A percentile compares a stretch with the other conserved stretches of the same genome.
Conservation (phyloP, 1,140 invertebrate genomes). For the Drosophila repletoides region DNA sequence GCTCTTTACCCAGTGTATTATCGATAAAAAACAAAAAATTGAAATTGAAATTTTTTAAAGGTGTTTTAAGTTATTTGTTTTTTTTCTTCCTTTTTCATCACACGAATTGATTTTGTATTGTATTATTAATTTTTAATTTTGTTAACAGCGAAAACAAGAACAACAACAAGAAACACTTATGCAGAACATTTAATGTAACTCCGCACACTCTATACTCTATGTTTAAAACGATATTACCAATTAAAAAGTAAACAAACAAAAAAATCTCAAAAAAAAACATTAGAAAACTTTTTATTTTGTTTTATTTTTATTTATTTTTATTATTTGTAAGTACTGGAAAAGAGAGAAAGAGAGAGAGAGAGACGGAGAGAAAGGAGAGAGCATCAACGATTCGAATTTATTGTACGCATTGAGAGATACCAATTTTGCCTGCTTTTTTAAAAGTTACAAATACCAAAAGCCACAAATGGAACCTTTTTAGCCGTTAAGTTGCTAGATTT, state of each 20-base stretch:
- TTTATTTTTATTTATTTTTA: slow-evolving; percentile 44
- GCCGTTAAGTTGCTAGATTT: slow-evolving; percentile 65
- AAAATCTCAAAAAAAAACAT: slow-evolving; percentile 56
- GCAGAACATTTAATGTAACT: slow-evolving; percentile 66
- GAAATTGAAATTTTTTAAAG: not conserved
- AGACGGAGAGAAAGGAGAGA: not conserved
- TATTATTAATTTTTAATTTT: slow-evolving; percentile 75
- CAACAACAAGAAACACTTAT: slow-evolving; percentile 12
- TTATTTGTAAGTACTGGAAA: slow-evolving; percentile 15
- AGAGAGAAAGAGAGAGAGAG: slow-evolving; percentile 6
- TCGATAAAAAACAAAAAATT: slow-evolving; percentile 4
- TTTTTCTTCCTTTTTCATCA: slow-evolving; percentile 24
- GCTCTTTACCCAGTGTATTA: slow-evolving; percentile 51
- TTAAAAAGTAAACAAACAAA: slow-evolving; percentile 58
- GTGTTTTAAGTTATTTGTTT: slow-evolving; percentile 21
- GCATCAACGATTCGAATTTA: slow-evolving; percentile 71
- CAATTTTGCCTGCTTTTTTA: slow-evolving; percentile 69
- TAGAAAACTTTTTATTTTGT: slow-evolving; percentile 45
- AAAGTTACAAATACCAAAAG: slow-evolving; percentile 47
- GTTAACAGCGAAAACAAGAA: slow-evolving; percentile 43
- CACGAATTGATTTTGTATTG: slow-evolving; percentile 38
- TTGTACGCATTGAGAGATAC: slow-evolving; percentile 61
- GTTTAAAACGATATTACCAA: slow-evolving; percentile 70
- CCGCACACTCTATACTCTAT: slow-evolving; percentile 55
- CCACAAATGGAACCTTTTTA: slow-evolving; percentile 29